Conservation (phyloP, 2,888 invertebrate species). For the Odontocolon sp. region DNA sequence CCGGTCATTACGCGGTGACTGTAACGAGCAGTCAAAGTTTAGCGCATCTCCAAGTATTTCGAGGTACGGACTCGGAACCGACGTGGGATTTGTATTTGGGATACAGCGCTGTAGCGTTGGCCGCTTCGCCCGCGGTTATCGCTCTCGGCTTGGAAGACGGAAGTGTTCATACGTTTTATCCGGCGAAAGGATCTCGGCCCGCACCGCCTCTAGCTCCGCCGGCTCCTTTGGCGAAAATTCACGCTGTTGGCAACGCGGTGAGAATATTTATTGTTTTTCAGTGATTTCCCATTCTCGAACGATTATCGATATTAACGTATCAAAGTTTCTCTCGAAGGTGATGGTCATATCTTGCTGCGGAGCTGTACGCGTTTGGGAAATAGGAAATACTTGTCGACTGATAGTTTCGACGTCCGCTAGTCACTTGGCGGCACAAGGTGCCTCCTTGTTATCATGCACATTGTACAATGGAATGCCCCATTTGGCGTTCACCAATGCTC, state of each 20-base stretch:
- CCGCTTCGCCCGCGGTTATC: slow-evolving; percentile 77
- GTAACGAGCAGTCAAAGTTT: slow-evolving; percentile 76
- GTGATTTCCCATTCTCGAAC: not conserved
- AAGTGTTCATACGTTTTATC: slow-evolving; percentile 77
- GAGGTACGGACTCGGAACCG: slow-evolving; percentile 76
- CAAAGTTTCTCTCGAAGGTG: slow-evolving; percentile 66
- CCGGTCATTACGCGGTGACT: slow-evolving; percentile 78
- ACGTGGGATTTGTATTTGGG: slow-evolving; percentile 78
- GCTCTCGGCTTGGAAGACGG: slow-evolving; percentile 78
- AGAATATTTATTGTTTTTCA: slow-evolving; percentile 20
- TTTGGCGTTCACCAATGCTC: slow-evolving; percentile 91
- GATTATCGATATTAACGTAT: not conserved
- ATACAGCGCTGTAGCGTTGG: slow-evolving; percentile 77
- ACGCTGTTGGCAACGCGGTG: slow-evolving; percentile 77
- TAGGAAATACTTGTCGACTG: slow-evolving; percentile 74
- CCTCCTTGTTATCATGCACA: slow-evolving; percentile 75
- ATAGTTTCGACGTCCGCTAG: slow-evolving; percentile 78
- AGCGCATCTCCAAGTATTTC: slow-evolving; percentile 77
- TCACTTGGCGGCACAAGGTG: slow-evolving; percentile 76
- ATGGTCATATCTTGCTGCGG: slow-evolving; percentile 79
- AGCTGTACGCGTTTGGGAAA: slow-evolving; percentile 80
- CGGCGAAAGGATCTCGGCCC: slow-evolving; percentile 75
- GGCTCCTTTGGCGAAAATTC: slow-evolving; percentile 76
- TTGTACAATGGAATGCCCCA: slow-evolving; percentile 89
- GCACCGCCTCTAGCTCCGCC: slow-evolving; percentile 78